A percentile compares a stretch with the other conserved stretches of the same genome.
Conservation (phyloP, 1,140 invertebrate species). For the Drosophila tsacasi region DNA sequence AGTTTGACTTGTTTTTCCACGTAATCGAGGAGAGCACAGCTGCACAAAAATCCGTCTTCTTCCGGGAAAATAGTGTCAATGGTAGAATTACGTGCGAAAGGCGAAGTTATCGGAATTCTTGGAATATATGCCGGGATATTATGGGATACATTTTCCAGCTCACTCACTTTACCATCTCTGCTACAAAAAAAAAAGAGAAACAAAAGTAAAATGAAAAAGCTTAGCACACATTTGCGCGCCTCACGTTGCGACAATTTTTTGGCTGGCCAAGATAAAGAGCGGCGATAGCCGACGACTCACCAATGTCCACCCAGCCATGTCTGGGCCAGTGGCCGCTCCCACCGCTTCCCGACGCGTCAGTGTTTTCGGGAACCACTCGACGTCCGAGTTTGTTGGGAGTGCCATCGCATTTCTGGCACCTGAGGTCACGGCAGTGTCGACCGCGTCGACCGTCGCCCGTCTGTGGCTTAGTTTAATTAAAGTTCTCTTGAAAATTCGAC, state of each 20-base stretch:
- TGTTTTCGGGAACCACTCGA: constrained; percentile 30
- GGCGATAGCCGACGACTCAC: constrained; percentile 35
- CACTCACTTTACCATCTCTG: constrained; percentile 36
- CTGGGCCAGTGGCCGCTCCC: constrained; percentile 17
- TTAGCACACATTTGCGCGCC: constrained; percentile 60
- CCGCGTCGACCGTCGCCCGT: constrained; percentile 14
- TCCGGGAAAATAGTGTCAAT: constrained; percentile 2
- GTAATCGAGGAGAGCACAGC: background rate
- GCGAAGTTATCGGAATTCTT: background rate
- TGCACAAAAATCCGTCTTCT: constrained; percentile 3
- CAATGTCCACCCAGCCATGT: constrained; percentile 39
- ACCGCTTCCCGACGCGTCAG: background rate
- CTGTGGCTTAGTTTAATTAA: constrained; percentile 75
- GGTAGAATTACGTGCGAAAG: background rate
- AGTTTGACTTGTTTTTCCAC: constrained; percentile 8
- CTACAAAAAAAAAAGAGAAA: constrained; percentile 1
- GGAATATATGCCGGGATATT: background rate
- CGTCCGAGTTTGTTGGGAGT: constrained; percentile 58
- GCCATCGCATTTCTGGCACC: constrained; percentile 55
- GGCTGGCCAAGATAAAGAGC: constrained; percentile 55
- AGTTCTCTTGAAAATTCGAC: constrained; percentile 74
- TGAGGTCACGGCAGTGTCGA: constrained; percentile 61
- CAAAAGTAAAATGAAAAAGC: constrained; percentile 37
- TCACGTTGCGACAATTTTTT: constrained; percentile 62
- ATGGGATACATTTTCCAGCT: constrained; percentile 1